Evolutionary conservation across 2,797 vertebrate genomes (phyloP).

Genomic region (Acrossocheilus fasciatus): DNA sequence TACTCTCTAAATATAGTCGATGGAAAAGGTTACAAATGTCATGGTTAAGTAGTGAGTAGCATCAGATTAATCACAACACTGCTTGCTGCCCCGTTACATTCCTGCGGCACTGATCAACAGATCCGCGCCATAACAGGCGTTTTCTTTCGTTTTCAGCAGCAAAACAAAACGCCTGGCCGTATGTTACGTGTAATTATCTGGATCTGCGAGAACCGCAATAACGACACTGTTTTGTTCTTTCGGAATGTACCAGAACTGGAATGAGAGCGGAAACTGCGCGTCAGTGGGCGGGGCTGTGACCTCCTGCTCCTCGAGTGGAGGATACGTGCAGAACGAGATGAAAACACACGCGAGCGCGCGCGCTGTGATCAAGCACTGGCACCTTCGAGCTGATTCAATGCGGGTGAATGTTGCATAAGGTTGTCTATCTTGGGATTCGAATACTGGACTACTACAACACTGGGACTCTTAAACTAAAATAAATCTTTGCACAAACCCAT

Average conservation of each 20-base stretch:
- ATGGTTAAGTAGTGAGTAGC: neutral
- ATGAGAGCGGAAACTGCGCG: conserved; percentile 16
- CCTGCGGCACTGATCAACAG: neutral
- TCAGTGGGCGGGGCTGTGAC: conserved; percentile 51
- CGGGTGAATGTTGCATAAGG: conserved; percentile 11
- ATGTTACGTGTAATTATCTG: conserved; percentile 50
- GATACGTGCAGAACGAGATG: conserved; percentile 35
- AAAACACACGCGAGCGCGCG: neutral
- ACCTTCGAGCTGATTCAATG: conserved; percentile 33
- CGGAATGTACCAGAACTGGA: conserved; percentile 54
- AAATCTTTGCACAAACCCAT: neutral
- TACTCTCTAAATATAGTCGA: neutral
- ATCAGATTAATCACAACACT: neutral
- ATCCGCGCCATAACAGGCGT: neutral
- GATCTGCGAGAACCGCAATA: neutral
- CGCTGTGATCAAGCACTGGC: neutral
- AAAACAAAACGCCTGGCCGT: conserved; percentile 10
- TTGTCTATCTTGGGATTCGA: neutral
- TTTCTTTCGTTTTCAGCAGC: conserved; percentile 3
- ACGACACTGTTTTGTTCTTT: conserved; percentile 13
- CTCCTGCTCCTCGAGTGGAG: neutral
- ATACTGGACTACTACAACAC: neutral
- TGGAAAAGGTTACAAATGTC: neutral
- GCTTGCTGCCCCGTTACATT: neutral
- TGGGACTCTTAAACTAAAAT: neutral